These are phyloP conservation scores for Meghimatium bilineatum DNA, from an alignment of 2,888 invertebrate genomes.

Conservation along the genomic window DNA sequence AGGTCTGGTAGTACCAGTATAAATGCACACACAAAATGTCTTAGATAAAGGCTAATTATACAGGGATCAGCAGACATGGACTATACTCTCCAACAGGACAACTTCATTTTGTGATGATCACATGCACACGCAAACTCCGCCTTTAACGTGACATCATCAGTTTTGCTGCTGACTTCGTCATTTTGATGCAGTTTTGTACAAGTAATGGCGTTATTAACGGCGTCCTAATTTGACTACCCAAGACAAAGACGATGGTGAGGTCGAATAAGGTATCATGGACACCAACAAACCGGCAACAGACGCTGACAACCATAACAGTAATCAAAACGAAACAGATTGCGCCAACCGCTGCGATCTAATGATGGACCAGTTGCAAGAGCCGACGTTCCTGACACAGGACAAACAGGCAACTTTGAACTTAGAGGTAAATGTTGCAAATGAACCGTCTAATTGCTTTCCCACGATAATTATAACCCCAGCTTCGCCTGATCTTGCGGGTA, in stretches of 20 bases:
- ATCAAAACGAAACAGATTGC: constrained; percentile 45
- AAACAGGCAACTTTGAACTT: not conserved
- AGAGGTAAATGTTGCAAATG: constrained; percentile 35
- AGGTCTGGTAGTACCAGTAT: too few relatives aligned
- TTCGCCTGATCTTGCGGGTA: not conserved
- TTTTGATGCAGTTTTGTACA: not conserved
- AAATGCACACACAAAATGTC: too few relatives aligned
- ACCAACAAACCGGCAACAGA: constrained; percentile 26
- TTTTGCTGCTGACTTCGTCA: constrained; percentile 10
- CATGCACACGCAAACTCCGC: not conserved
- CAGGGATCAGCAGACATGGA: too few relatives aligned
- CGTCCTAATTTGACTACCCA: not conserved
- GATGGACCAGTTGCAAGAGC: constrained; percentile 25
- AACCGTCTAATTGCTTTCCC: not conserved
- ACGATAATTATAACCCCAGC: constrained; percentile 42
- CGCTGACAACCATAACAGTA: constrained; percentile 51
- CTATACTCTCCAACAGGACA: not conserved
- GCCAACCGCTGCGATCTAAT: constrained; percentile 13
- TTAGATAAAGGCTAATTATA: too few relatives aligned
- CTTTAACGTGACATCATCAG: constrained; percentile 10
- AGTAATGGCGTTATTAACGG: constrained; percentile 32
- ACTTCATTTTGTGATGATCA: not conserved
- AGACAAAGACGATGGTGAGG: constrained; percentile 3
- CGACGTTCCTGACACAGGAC: not conserved
- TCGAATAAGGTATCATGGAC: constrained; percentile 29